These are phyloP conservation scores for Microdon myrmicae DNA, from an alignment of 2,888 invertebrate species.

Conservation along the genomic window DNA sequence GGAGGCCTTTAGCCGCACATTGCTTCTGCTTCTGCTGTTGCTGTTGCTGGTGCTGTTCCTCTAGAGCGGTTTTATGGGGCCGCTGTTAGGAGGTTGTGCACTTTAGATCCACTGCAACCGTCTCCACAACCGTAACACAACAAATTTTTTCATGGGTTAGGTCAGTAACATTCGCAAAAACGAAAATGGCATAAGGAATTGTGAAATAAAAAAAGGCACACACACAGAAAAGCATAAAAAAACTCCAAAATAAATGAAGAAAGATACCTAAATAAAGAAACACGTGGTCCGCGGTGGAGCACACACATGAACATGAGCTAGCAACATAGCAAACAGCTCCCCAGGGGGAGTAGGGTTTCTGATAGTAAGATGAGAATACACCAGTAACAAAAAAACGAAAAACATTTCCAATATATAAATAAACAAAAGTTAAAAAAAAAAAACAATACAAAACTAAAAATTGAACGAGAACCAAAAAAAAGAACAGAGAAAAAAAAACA, in stretches of 20 bases:
- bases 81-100: slow-evolving; percentile 18
- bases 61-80: too few species aligned
- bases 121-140: slow-evolving; percentile 29
- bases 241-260: slow-evolving; percentile 3
- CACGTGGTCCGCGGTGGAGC: slow-evolving; percentile 24
- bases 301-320: slow-evolving; percentile 12
- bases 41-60: slow-evolving; percentile 12
- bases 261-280: slow-evolving; percentile 30
- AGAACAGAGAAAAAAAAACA: too few species aligned
- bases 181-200: slow-evolving; percentile 21
- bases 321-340: too few species aligned
- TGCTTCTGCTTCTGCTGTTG: too few species aligned
- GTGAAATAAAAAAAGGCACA: neutral
- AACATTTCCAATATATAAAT: too few species aligned
- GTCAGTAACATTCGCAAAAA: slow-evolving; percentile 34
- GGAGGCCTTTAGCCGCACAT: slow-evolving; percentile 25
- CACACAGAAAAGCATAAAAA: neutral
- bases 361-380: too few species aligned
- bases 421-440: too few species aligned
- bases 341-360: too few species aligned
- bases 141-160: slow-evolving; percentile 33
- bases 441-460: too few species aligned
- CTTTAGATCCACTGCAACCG: slow-evolving; percentile 4
- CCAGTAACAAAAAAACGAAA: too few species aligned
- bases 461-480: too few species aligned